These are phyloP conservation scores for Prunella himalayana DNA, from an alignment of 2,113 vertebrate species.

Conservation along the genomic window DNA sequence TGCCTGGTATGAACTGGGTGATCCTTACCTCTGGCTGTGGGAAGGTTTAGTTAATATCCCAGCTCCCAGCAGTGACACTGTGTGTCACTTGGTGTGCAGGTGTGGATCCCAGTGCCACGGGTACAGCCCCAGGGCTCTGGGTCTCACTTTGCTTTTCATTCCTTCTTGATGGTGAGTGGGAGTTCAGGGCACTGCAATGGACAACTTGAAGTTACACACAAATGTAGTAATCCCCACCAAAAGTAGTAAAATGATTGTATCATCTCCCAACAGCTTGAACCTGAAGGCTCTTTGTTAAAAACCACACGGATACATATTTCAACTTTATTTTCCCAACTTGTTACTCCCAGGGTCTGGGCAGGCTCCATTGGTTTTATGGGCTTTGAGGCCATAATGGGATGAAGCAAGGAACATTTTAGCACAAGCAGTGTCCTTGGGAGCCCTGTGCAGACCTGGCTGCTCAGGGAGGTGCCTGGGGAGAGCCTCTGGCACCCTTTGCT, in stretches of 20 bases:
- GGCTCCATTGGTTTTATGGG: constrained; percentile 9
- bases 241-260: neutral
- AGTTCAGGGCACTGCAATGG: neutral
- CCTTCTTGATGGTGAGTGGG: neutral
- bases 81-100: accelerated
- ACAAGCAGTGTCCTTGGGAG: neutral
- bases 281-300: neutral
- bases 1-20: neutral
- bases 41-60: accelerated
- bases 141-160: neutral
- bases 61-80: neutral
- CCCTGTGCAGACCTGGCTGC: neutral
- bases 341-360: neutral
- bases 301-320: neutral
- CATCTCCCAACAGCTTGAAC: neutral
- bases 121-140: neutral
- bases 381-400: neutral
- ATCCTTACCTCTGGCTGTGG: accelerated
- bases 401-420: neutral
- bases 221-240: neutral
- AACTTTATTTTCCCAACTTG: neutral
- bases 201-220: neutral
- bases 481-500: neutral
- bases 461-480: neutral
- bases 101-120: neutral